Evolutionary conservation across 2,797 vertebrate genomes (phyloP).

Genomic region (Sebastes hopkinsi): DNA sequence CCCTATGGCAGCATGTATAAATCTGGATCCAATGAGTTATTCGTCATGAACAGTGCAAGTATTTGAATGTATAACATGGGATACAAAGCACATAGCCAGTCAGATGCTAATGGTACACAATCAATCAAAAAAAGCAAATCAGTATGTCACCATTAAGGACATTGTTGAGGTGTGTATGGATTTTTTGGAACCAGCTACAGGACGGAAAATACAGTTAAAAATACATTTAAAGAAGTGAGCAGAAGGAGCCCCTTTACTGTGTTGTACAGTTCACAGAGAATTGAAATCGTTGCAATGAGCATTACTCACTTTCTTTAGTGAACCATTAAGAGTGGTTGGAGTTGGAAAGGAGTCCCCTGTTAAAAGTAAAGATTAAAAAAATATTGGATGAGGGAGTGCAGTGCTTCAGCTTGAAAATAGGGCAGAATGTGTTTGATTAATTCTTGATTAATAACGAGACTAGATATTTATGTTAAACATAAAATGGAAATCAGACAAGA

Average conservation of each 20-base stretch:
- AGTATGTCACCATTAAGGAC: constrained; percentile 9
- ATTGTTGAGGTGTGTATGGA: neutral
- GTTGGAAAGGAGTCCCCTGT: neutral
- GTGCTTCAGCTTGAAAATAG: constrained; percentile 23
- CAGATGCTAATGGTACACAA: constrained; percentile 1
- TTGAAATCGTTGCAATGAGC: neutral
- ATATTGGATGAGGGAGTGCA: constrained; percentile 17
- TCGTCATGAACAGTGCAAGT: constrained; percentile 17
- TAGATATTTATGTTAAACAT: constrained; percentile 62
- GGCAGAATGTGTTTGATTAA: constrained; percentile 36
- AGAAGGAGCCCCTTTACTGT: neutral
- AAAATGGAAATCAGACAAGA: constrained; percentile 33
- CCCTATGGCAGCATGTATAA: constrained; percentile 28
- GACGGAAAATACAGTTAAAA: neutral
- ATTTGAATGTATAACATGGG: neutral
- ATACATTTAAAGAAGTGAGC: neutral
- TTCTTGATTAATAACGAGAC: constrained; percentile 36
- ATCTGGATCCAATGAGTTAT: constrained; percentile 21
- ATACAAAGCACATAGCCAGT: neutral
- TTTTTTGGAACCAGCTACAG: neutral
- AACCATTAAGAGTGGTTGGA: neutral
- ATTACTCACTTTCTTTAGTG: constrained; percentile 9
- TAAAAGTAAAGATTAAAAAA: neutral
- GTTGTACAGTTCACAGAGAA: neutral
- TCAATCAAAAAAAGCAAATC: neutral